phyloP scores from a whole-genome alignment of 2,797 vertebrate genomes.

The Saxicola maurus region DNA sequence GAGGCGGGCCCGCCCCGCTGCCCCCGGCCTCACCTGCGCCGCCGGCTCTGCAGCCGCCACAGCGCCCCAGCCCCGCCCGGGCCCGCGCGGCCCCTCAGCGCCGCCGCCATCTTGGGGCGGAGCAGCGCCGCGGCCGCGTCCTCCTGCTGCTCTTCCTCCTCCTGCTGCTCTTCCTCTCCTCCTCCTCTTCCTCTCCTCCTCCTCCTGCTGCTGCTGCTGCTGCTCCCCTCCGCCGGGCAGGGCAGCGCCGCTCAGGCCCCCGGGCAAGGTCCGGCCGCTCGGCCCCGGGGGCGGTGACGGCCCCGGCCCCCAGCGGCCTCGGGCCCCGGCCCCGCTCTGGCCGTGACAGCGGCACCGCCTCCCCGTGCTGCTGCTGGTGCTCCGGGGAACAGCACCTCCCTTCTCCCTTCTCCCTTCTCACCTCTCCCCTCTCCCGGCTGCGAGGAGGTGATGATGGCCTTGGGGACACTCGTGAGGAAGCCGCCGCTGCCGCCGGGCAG shows the following conservation, averaged over 20 bases:
- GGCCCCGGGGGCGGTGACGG: neutral
- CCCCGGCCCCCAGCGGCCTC: no score
- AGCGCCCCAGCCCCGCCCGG: neutral
- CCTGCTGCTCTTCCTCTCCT: no score
- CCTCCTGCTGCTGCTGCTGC: neutral
- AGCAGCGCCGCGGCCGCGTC: neutral
- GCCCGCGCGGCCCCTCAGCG: neutral
- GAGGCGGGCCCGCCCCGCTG: neutral
- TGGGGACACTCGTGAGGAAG: constrained; percentile 9
- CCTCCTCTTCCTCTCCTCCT: neutral
- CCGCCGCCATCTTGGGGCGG: constrained; percentile 34
- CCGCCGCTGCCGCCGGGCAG: neutral
- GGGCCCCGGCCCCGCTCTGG: neutral
- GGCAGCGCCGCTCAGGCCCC: neutral
- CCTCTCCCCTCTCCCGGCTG: neutral
- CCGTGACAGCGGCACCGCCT: neutral
- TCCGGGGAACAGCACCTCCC: fast-evolving
- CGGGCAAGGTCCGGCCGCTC: neutral
- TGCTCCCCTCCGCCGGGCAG: neutral
- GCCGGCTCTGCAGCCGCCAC: neutral
- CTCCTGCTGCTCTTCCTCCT: neutral
- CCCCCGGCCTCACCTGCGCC: neutral
- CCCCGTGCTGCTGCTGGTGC: no score
- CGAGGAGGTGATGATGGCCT: constrained; percentile 58
- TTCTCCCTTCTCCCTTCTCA: neutral